Percentiles rank a stretch among this genome's conserved stretches.
phyloP scores from a whole-genome alignment of 2,888 invertebrate genomes.

The Lacanobia oleracea region DNA sequence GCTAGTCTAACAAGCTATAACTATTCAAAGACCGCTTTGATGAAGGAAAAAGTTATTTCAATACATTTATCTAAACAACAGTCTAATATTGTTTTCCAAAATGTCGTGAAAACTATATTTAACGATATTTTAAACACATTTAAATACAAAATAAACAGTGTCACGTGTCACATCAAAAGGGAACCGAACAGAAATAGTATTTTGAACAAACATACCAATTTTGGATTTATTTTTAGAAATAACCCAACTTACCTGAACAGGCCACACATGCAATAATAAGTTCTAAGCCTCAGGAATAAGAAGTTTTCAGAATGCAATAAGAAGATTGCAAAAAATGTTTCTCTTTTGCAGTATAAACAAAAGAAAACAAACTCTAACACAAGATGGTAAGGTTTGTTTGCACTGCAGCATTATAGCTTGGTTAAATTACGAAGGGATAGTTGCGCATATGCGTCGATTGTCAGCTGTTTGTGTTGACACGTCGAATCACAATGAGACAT shows the following conservation, averaged over 20 bases:
- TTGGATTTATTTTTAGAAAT: conserved; percentile 63
- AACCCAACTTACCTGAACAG: neutral
- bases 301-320: neutral
- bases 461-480: conserved; percentile 69
- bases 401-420: neutral
- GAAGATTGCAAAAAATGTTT: neutral
- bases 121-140: conserved; percentile 73
- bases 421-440: conserved; percentile 54
- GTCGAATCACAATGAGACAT: conserved; percentile 56
- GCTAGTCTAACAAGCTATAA: too few relatives aligned
- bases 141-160: conserved; percentile 72
- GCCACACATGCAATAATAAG: conserved; percentile 24
- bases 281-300: conserved; percentile 21
- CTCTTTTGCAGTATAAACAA: neutral
- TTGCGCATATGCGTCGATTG: conserved; percentile 61
- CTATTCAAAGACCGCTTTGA: too few relatives aligned
- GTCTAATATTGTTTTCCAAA: conserved; percentile 60
- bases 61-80: conserved; percentile 36
- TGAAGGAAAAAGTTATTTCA: conserved; percentile 22
- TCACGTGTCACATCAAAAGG: conserved; percentile 78
- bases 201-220: conserved; percentile 69
- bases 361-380: conserved; percentile 31
- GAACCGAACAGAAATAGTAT: conserved; percentile 69
- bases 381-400: neutral
- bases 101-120: conserved; percentile 65